Conservation (phyloP, 1,140 invertebrate species). For the Coptotermes formosanus region DNA sequence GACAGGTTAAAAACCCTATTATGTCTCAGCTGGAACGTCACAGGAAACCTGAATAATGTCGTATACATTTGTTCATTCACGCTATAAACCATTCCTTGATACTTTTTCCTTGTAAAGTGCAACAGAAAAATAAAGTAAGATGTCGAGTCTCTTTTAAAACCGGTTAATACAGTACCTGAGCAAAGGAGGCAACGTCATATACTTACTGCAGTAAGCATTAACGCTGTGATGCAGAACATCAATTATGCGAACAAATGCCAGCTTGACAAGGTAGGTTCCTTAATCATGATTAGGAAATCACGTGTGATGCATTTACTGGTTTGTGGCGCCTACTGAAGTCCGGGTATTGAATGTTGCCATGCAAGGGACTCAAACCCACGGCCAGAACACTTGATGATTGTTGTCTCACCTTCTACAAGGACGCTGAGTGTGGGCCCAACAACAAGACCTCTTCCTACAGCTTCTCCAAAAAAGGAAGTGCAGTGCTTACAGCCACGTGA, state of each 20-base stretch:
- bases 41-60: no score
- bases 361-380: constrained; percentile 4
- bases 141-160: no score
- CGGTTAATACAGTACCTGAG: no score
- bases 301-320: not conserved
- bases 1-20: no score
- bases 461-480: not conserved
- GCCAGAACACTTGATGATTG: not conserved
- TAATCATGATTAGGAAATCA: not conserved
- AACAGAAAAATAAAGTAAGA: no score
- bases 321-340: not conserved
- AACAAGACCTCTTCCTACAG: constrained; percentile 15
- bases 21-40: no score
- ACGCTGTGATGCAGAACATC: not conserved
- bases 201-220: no score
- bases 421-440: not conserved
- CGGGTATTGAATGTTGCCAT: not conserved
- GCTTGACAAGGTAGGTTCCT: not conserved
- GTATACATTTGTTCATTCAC: no score
- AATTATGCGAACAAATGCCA: not conserved
- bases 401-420: constrained; percentile 5
- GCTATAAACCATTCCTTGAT: not conserved
- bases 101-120: not conserved
- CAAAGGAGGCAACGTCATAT: no score
- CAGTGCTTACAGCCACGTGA: not conserved